Evolutionary conservation across 2,888 invertebrate genomes (phyloP).

Genomic region (Dione juno): DNA sequence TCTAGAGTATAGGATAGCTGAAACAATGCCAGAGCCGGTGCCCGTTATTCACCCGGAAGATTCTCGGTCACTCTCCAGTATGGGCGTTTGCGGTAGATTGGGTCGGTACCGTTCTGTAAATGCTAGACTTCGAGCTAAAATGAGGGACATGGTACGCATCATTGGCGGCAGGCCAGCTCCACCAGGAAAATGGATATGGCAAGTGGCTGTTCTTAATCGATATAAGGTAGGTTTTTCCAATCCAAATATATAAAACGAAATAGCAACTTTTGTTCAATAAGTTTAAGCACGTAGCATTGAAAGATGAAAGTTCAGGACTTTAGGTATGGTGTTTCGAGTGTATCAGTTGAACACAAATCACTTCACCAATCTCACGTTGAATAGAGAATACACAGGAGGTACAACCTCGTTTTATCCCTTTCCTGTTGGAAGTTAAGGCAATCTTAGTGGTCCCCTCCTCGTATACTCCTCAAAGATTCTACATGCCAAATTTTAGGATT

Average conservation of each 20-base stretch:
- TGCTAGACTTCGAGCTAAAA: constrained; percentile 61
- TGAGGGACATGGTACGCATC: constrained; percentile 88
- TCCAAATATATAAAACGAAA: not conserved
- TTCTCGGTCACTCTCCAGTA: constrained; percentile 50
- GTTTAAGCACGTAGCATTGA: not conserved
- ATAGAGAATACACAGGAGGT: no score
- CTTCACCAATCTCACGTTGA: no score
- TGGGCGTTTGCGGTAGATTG: constrained; percentile 63
- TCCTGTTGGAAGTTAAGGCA: no score
- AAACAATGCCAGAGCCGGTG: constrained; percentile 65
- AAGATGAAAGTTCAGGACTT: no score
- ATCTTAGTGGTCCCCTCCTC: no score
- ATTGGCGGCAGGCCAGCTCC: constrained; percentile 92
- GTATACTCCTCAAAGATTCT: no score
- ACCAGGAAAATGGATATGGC: constrained; percentile 97
- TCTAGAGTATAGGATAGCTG: constrained; percentile 47
- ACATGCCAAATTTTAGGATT: no score
- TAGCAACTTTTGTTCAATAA: not conserved
- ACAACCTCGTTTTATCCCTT: no score
- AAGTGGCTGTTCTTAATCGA: constrained; percentile 94
- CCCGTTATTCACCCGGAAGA: constrained; percentile 67
- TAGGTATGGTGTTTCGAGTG: no score
- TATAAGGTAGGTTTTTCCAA: constrained; percentile 83
- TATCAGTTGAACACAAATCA: no score
- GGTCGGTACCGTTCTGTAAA: constrained; percentile 62